Conservation (phyloP, 1,140 invertebrate genomes). For the Drosophila athabasca region DNA sequence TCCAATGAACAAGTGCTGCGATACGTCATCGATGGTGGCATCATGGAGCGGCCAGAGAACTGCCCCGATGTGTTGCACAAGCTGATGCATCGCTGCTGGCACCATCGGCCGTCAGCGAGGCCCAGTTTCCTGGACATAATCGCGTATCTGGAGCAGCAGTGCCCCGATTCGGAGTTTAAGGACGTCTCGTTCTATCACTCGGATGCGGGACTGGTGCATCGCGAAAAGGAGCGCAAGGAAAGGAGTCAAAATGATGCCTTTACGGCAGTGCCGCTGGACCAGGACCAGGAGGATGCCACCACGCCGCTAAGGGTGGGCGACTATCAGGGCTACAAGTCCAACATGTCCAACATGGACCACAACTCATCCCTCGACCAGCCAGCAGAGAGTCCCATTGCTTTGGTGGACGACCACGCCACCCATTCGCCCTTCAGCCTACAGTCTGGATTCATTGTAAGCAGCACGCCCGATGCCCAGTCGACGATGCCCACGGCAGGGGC, state of each 20-base stretch:
- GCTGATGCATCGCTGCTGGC: slow-evolving; percentile 96
- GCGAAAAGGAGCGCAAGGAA: slow-evolving; percentile 67
- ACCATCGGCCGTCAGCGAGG: slow-evolving; percentile 88
- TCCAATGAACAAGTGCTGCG: slow-evolving; percentile 91
- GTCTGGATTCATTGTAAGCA: slow-evolving; percentile 72
- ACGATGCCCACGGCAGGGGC: slow-evolving; percentile 51
- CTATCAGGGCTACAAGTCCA: slow-evolving; percentile 68
- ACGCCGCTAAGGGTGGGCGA: slow-evolving; percentile 74
- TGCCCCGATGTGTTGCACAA: slow-evolving; percentile 95
- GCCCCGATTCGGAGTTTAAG: slow-evolving; percentile 86
- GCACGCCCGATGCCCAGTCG: slow-evolving; percentile 68
- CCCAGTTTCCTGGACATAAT: slow-evolving; percentile 94
- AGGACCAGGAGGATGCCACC: slow-evolving; percentile 76
- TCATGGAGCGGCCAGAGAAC: slow-evolving; percentile 96
- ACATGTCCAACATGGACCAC: slow-evolving; percentile 63
- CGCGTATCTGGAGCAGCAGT: slow-evolving; percentile 78
- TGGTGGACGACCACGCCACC: slow-evolving; percentile 66
- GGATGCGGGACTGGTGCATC: slow-evolving; percentile 85
- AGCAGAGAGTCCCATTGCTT: slow-evolving; percentile 71
- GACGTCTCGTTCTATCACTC: slow-evolving; percentile 92
- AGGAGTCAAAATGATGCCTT: slow-evolving; percentile 57
- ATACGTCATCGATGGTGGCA: slow-evolving; percentile 94
- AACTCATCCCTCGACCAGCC: slow-evolving; percentile 70
- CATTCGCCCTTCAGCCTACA: slow-evolving; percentile 79
- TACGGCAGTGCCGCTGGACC: slow-evolving; percentile 44